phyloP scores from a whole-genome alignment of 2,888 invertebrate genomes.

The Subacronicta megacephala region DNA sequence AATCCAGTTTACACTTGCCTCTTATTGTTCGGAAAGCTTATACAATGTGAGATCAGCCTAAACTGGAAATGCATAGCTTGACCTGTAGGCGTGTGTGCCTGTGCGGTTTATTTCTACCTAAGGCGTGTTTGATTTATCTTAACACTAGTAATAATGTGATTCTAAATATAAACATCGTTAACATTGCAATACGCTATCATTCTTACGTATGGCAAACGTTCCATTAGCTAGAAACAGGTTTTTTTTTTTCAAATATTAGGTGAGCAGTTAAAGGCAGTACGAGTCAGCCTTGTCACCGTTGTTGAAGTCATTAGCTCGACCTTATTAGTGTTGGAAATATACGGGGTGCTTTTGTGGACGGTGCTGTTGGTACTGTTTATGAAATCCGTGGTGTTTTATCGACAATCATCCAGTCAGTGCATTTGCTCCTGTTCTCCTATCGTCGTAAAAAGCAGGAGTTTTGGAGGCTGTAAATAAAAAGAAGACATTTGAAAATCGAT shows the following conservation, averaged over 20 bases:
- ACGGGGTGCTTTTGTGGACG: slow-evolving; percentile 23
- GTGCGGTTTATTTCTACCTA: no score
- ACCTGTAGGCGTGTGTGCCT: no score
- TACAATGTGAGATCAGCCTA: no score
- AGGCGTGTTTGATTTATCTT: no score
- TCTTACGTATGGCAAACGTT: neutral
- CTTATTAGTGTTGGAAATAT: slow-evolving; percentile 32
- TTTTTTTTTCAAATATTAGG: slow-evolving; percentile 31
- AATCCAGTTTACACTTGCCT: no score
- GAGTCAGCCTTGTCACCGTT: slow-evolving; percentile 26
- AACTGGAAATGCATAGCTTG: no score
- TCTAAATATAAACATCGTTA: slow-evolving; percentile 20
- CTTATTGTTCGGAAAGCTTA: no score
- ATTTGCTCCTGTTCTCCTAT: no score
- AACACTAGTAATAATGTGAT: slow-evolving; percentile 9
- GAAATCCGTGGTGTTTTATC: neutral
- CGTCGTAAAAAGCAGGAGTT: no score
- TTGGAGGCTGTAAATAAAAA: no score
- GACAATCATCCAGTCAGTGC: no score
- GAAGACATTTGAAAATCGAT: no score
- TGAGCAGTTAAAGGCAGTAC: slow-evolving; percentile 16
- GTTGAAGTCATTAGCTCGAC: slow-evolving; percentile 43
- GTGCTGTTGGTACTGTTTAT: slow-evolving; percentile 3
- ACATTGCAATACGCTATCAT: neutral
- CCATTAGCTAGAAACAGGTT: slow-evolving; percentile 16